Conservation (phyloP, 2,888 invertebrate genomes). For the Gerris lacustris region DNA sequence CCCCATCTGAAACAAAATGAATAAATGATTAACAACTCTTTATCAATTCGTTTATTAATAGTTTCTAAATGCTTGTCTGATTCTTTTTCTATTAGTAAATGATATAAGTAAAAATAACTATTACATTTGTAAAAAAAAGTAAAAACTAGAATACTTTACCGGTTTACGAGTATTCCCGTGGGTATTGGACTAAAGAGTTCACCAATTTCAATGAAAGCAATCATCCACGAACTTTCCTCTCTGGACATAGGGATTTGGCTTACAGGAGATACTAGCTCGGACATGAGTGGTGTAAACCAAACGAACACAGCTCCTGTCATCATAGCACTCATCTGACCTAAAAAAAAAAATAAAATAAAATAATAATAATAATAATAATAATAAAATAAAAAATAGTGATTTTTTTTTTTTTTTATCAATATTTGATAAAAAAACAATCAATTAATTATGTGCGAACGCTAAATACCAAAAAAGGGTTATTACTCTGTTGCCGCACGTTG, state of each 20-base stretch:
- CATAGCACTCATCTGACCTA: not conserved
- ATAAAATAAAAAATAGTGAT: too few species aligned
- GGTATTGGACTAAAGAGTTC: slow-evolving; percentile 18
- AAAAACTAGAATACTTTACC: slow-evolving; percentile 9
- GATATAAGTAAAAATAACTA: too few species aligned
- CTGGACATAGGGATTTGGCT: not conserved
- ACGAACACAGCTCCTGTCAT: not conserved
- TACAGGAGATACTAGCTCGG: not conserved
- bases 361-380: too few species aligned
- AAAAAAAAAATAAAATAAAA: not conserved
- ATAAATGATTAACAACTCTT: not conserved
- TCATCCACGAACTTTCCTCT: slow-evolving; percentile 18
- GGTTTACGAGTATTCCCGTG: slow-evolving; percentile 17
- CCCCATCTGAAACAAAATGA: slow-evolving; percentile 18
- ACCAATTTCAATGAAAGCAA: slow-evolving; percentile 17
- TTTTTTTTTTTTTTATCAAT: too few species aligned
- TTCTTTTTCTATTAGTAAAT: too few species aligned
- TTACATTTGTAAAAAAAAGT: not conserved
- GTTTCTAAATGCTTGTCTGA: too few species aligned
- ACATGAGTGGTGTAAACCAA: slow-evolving; percentile 6
- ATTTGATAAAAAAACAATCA: too few species aligned
- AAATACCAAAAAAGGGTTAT: too few species aligned
- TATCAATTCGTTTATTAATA: too few species aligned
- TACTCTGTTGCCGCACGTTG: too few species aligned
- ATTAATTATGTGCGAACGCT: too few species aligned